Evolutionary conservation across 2,113 vertebrate genomes (phyloP).

Genomic region (Globicephala melas): DNA sequence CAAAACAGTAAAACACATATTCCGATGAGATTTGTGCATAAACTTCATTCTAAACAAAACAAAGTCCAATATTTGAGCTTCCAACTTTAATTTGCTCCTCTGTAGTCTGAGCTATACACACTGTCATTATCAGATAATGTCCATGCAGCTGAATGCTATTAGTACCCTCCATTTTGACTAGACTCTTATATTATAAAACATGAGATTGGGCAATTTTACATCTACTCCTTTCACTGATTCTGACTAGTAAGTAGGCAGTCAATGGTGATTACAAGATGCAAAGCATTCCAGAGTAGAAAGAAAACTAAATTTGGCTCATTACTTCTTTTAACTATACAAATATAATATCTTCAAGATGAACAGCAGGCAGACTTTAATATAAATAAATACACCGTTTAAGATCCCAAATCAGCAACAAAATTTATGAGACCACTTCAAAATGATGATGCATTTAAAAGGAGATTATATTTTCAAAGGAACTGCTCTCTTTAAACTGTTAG

Average conservation of each 20-base stretch:
- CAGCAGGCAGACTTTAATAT: constrained; percentile 64
- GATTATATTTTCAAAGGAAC: constrained; percentile 67
- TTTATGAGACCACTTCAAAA: constrained; percentile 63
- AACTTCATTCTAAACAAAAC: constrained; percentile 30
- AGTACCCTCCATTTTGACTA: constrained; percentile 51
- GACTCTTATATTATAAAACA: constrained; percentile 55
- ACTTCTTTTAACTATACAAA: constrained; percentile 65
- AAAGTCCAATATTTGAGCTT: background rate
- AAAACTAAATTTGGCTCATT: constrained; percentile 68
- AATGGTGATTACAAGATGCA: constrained; percentile 68
- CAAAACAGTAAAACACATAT: constrained; percentile 47
- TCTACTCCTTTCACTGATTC: constrained; percentile 63
- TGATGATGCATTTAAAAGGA: constrained; percentile 64
- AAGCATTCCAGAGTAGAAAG: constrained; percentile 56
- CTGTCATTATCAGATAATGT: constrained; percentile 49
- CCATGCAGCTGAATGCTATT: constrained; percentile 44
- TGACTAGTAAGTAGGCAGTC: constrained; percentile 66
- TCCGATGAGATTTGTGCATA: constrained; percentile 19
- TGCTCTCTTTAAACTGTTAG: constrained; percentile 49
- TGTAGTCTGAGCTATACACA: background rate
- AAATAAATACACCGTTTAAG: constrained; percentile 69
- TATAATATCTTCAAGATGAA: constrained; percentile 50
- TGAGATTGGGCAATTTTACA: constrained; percentile 60
- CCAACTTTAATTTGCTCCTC: constrained; percentile 19
- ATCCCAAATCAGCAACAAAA: constrained; percentile 67